Base-by-base conservation (phyloP, 2,888 invertebrate genomes). In the Dasypogon diadema region DNA sequence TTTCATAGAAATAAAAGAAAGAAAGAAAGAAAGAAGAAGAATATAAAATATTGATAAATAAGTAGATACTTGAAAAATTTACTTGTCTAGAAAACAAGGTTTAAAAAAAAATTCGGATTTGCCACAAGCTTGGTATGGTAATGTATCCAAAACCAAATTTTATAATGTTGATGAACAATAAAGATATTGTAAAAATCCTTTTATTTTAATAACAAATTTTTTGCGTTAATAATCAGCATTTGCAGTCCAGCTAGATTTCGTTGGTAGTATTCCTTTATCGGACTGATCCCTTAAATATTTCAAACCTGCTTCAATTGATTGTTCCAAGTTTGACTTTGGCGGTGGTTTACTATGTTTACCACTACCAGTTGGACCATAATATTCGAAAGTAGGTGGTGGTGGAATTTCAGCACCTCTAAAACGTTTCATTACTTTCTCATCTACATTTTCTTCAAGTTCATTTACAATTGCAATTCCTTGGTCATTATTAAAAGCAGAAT, bases 361-460 rank as follows among this genome's bases (percentile, higher is more conserved):
- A 2, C 79, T 80, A 18, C 75, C 77, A 37, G 81, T 81, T 6
- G 89, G 89, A 0, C 90, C 90, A 80, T 89, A 90, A 82, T 92
- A 91, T 26, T 92, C 90, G 80, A 88, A 90, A 1, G 89, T 89
- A 0, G 91, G 87, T 1, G 92, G 92, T 5, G 91, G 91, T 5
- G 91, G 89, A 79, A 92, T 88, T 84, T 91, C 91, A 18, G 84
- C 86, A 24, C 89, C 87, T 76, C 80, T 82, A 26, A 81, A 81
- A 60, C 79, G 78, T 34, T 76, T 56, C 6, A 21, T 30, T 2
- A 14, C 6, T 4, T 12, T 2, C 1, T 18, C 21, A 2, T 74
- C 75, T 22, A 48, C 75, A 12, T 70, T 55, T 1, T 58, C 12
- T 10, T 48, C 63, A 10, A 60, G 8, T 76, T 76, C 68, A 26